These are phyloP conservation scores for Gnathonemus longibarbis DNA, from an alignment of 2,113 vertebrate genomes.

Conservation along the genomic window DNA sequence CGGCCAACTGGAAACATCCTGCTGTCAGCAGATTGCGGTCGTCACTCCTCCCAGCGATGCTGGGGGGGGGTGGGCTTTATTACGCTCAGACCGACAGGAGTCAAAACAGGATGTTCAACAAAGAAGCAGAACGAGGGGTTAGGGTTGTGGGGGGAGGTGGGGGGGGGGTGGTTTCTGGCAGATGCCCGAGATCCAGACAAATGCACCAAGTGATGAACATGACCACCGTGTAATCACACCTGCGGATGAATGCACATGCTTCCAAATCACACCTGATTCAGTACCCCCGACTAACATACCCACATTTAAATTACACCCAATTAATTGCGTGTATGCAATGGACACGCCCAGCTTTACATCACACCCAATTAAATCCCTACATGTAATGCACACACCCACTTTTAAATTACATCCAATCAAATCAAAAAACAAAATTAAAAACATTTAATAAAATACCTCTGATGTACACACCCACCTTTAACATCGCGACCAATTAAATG, in stretches of 20 bases:
- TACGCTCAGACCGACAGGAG: neutral
- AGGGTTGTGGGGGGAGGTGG: neutral
- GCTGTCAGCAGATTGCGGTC: neutral
- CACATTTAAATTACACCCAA: neutral
- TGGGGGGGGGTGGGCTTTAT: neutral
- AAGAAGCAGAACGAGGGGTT: neutral
- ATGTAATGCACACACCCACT: neutral
- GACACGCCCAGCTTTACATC: constrained; percentile 14
- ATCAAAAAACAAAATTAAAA: neutral
- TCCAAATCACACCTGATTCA: neutral
- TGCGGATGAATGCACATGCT: neutral
- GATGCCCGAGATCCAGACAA: neutral
- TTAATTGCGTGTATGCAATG: neutral
- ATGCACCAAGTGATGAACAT: neutral
- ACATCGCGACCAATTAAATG: neutral
- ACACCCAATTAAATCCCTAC: neutral
- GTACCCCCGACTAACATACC: neutral
- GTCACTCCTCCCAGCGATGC: neutral
- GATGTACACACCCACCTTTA: neutral
- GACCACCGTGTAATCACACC: neutral
- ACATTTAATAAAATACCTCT: neutral
- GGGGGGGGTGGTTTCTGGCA: neutral
- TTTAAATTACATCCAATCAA: constrained; percentile 18
- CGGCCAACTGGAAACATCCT: neutral
- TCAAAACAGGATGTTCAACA: constrained; percentile 7